Conservation (phyloP, 2,888 invertebrate species). For the Lapara coniferarum region DNA sequence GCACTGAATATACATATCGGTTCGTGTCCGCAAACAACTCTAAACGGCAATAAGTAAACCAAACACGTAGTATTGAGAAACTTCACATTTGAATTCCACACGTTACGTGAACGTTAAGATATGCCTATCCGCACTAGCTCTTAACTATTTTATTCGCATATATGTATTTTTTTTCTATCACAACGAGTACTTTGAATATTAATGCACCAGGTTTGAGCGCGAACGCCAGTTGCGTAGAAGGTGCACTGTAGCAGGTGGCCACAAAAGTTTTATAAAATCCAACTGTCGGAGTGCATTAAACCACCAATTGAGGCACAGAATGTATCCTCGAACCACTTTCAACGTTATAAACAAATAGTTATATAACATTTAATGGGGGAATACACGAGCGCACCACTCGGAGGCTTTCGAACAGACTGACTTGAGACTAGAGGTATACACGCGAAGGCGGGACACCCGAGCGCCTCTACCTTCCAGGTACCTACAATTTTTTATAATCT, state of each 20-base stretch:
- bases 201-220: slow-evolving; percentile 59
- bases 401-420: slow-evolving; percentile 70
- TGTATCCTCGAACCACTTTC: slow-evolving; percentile 47
- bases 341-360: slow-evolving; percentile 38
- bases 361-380: slow-evolving; percentile 32
- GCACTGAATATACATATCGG: slow-evolving; percentile 64
- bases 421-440: slow-evolving; percentile 48
- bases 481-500: slow-evolving; percentile 72
- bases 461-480: slow-evolving; percentile 76
- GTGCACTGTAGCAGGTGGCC: slow-evolving; percentile 62
- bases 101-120: slow-evolving; percentile 45
- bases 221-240: slow-evolving; percentile 55
- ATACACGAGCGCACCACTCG: slow-evolving; percentile 34
- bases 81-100: slow-evolving; percentile 69
- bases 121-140: slow-evolving; percentile 47
- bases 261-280: slow-evolving; percentile 36
- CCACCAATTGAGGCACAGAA: slow-evolving; percentile 47
- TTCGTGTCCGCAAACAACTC: slow-evolving; percentile 56
- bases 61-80: slow-evolving; percentile 69
- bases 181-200: slow-evolving; percentile 39
- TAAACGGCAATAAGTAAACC: slow-evolving; percentile 74
- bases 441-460: slow-evolving; percentile 64
- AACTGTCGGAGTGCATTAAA: slow-evolving; percentile 56
- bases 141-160: slow-evolving; percentile 40
- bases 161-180: slow-evolving; percentile 29